Evolutionary conservation across 2,888 invertebrate species (phyloP).

Genomic region (Mycalesis mineus): DNA sequence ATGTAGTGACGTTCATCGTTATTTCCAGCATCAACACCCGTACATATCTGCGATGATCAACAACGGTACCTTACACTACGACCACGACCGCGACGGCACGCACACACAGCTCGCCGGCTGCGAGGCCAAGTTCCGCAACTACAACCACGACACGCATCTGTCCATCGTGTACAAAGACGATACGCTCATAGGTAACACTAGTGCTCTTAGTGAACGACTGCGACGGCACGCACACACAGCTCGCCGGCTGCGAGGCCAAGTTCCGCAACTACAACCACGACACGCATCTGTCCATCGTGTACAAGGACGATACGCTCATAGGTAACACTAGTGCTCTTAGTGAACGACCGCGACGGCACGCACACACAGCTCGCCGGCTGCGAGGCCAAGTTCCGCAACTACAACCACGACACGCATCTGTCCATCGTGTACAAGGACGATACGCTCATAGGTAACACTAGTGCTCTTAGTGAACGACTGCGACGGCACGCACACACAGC

Average conservation of each 20-base stretch:
- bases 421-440: slow-evolving; percentile 95
- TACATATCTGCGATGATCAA: slow-evolving; percentile 99
- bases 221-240: slow-evolving; percentile 98
- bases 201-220: slow-evolving; percentile 83
- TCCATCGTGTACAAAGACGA: slow-evolving; percentile 95
- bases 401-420: slow-evolving; percentile 91
- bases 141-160: slow-evolving; percentile 91
- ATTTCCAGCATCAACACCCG: slow-evolving; percentile 94
- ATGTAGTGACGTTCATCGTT: slow-evolving; percentile 50
- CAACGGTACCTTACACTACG: slow-evolving; percentile 96
- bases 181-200: slow-evolving; percentile 84
- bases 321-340: slow-evolving; percentile 76
- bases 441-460: slow-evolving; percentile 84
- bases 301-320: slow-evolving; percentile 92
- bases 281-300: slow-evolving; percentile 92
- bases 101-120: slow-evolving; percentile 98
- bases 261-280: slow-evolving; percentile 94
- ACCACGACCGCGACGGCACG: slow-evolving; percentile 99
- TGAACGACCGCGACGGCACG: slow-evolving; percentile 91
- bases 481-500: slow-evolving; percentile 93
- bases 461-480: slow-evolving; percentile 82
- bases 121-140: slow-evolving; percentile 96
- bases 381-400: slow-evolving; percentile 95
- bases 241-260: slow-evolving; percentile 97
- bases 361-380: slow-evolving; percentile 96